A percentile compares a stretch with the other conserved stretches of the same genome.
Evolutionary conservation across 2,888 invertebrate genomes (phyloP).

Genomic region (Onchidella celtica): DNA sequence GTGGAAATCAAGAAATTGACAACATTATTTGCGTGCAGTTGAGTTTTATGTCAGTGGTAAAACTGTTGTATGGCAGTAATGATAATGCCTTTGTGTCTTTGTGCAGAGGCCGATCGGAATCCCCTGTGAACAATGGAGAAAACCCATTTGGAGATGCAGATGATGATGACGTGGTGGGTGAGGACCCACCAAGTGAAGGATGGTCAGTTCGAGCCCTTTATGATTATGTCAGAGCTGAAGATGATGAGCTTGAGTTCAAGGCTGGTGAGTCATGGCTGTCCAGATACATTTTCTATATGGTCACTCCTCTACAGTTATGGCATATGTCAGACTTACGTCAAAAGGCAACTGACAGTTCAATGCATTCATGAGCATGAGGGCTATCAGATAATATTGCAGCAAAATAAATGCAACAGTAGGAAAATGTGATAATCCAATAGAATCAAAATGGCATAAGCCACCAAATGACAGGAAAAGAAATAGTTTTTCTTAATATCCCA

Average conservation of each 20-base stretch:
- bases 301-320: too few species aligned
- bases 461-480: too few species aligned
- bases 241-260: constrained; percentile 97
- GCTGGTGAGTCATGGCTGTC: constrained; percentile 86
- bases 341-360: too few species aligned
- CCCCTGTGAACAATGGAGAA: constrained; percentile 44
- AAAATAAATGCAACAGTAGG: too few species aligned
- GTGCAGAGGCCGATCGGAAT: constrained; percentile 20
- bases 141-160: constrained; percentile 69
- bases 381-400: too few species aligned
- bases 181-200: constrained; percentile 55
- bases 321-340: too few species aligned
- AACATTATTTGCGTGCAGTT: neutral
- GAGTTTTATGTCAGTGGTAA: neutral
- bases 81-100: too few species aligned
- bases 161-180: constrained; percentile 58
- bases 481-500: too few species aligned
- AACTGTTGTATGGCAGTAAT: neutral
- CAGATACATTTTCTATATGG: too few species aligned
- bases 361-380: too few species aligned
- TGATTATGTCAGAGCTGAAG: constrained; percentile 98
- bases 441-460: too few species aligned
- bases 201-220: constrained; percentile 88
- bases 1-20: neutral
- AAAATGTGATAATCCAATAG: too few species aligned